Percentiles rank a stretch among this genome's conserved stretches.
Evolutionary conservation across 2,797 vertebrate species (phyloP).

Genomic region (Xerus rutilus): DNA sequence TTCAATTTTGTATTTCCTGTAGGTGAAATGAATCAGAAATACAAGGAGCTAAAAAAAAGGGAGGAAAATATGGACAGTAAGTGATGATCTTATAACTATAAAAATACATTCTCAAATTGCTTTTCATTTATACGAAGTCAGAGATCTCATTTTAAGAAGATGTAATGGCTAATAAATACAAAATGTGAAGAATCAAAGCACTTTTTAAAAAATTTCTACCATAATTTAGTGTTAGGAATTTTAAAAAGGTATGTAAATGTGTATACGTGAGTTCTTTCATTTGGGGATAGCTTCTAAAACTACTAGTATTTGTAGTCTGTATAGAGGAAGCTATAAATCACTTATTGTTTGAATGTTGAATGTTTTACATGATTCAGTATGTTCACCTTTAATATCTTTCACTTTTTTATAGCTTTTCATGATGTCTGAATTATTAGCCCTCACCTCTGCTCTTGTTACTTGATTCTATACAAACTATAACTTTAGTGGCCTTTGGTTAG

Average conservation of each 20-base stretch:
- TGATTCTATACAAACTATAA: background rate
- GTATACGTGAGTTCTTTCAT: background rate
- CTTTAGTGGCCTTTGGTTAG: background rate
- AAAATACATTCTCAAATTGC: conserved; percentile 17
- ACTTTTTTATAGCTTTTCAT: background rate
- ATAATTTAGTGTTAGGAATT: background rate
- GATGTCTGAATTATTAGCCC: background rate
- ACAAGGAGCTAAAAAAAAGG: conserved; percentile 95
- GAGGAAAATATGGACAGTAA: conserved; percentile 97
- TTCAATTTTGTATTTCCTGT: conserved; percentile 74
- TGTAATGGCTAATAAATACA: background rate
- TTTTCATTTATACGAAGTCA: conserved; percentile 61
- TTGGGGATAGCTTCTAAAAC: conserved; percentile 27
- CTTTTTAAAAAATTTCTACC: conserved; percentile 45
- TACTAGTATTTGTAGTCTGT: background rate
- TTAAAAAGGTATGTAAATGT: background rate
- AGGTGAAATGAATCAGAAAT: conserved; percentile 96
- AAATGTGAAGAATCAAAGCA: conserved; percentile 16
- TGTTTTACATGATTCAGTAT: background rate
- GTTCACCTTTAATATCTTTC: conserved; percentile 38
- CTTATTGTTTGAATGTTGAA: background rate
- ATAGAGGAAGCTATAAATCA: background rate
- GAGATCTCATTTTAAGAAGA: background rate
- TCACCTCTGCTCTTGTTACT: background rate
- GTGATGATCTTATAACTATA: conserved; percentile 80